Conservation (phyloP, 2,113 vertebrate genomes). For the Deroptyus accipitrinus region DNA sequence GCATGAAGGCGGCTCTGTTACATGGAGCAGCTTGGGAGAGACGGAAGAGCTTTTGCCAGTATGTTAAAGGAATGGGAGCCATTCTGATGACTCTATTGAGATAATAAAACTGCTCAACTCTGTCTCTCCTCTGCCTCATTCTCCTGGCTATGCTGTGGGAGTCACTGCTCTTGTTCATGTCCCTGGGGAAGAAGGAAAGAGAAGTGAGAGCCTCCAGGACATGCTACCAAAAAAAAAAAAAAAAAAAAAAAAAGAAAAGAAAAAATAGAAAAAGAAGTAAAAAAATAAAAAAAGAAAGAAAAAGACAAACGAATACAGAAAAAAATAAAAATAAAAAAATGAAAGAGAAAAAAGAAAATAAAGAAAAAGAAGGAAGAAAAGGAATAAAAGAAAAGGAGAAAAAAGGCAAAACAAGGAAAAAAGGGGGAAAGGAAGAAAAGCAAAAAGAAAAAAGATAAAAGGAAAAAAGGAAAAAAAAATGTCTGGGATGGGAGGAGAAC, state of each 20-base stretch:
- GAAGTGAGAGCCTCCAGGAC: neutral
- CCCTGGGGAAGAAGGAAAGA: neutral
- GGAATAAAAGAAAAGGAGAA: neutral
- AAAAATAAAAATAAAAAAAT: neutral
- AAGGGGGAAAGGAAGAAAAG: rapidly evolving
- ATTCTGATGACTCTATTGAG: neutral
- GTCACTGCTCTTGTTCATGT: neutral
- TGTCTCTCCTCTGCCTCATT: neutral
- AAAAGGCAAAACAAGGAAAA: neutral
- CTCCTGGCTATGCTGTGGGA: neutral
- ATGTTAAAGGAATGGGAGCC: neutral
- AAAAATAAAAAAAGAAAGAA: neutral
- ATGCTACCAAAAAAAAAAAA: too few species aligned
- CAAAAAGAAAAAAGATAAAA: too few species aligned
- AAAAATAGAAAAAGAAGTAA: too few species aligned
- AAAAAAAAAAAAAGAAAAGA: too few species aligned
- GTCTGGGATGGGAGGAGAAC: neutral
- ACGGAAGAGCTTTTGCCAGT: neutral
- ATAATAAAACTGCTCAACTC: neutral
- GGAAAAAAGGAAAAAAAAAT: too few species aligned
- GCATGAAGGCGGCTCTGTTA: neutral
- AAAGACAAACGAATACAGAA: neutral
- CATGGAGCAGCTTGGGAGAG: neutral
- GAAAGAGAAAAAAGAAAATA: too few species aligned
- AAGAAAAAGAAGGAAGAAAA: neutral